Evolutionary conservation across 2,113 vertebrate species (phyloP).

Genomic region (Sminthopsis crassicaudata): DNA sequence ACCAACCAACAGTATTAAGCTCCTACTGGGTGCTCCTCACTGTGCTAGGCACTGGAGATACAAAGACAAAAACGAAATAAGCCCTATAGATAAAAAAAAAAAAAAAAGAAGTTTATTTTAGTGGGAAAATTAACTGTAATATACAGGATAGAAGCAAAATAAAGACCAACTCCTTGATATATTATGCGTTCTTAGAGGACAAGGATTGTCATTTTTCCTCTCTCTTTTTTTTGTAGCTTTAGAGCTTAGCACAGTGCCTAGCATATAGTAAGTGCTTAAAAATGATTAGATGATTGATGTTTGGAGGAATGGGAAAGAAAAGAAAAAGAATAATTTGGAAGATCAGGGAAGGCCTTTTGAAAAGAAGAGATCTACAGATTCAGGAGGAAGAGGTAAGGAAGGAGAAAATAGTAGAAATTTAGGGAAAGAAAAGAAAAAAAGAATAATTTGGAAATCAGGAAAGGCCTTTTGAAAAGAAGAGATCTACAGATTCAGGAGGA

Average conservation of each 20-base stretch:
- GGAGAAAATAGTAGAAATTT: neutral
- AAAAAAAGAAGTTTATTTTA: too few species aligned
- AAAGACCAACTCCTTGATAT: neutral
- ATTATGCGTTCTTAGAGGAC: neutral
- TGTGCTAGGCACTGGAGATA: neutral
- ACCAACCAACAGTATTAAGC: neutral
- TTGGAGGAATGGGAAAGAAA: neutral
- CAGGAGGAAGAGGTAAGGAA: neutral
- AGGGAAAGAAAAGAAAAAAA: neutral
- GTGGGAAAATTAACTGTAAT: neutral
- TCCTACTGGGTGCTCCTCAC: neutral
- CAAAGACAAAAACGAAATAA: neutral
- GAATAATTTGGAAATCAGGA: neutral
- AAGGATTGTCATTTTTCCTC: neutral
- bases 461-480: neutral
- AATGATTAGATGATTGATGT: neutral
- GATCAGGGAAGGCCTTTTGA: too few species aligned
- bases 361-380: neutral
- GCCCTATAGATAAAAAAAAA: neutral
- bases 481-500: neutral
- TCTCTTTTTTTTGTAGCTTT: neutral
- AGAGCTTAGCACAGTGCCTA: neutral
- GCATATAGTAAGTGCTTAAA: neutral
- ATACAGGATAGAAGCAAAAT: neutral
- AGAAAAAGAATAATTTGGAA: too few species aligned